These are phyloP conservation scores for Hypsibius dujardini DNA, from an alignment of 1,140 invertebrate genomes.

Conservation along the genomic window DNA sequence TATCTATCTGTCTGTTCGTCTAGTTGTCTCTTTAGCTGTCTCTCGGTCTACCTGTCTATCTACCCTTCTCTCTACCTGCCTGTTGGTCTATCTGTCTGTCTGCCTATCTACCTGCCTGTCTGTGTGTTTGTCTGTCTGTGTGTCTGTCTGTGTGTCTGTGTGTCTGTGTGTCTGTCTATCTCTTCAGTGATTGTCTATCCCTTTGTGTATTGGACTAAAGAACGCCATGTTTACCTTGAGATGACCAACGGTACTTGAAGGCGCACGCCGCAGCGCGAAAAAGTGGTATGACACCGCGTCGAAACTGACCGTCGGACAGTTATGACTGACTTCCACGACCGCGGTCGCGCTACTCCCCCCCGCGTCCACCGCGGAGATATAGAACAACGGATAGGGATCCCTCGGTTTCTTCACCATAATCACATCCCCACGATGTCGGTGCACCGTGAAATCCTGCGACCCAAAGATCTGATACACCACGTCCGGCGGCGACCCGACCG, in stretches of 20 bases:
- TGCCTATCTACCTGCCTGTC: background rate
- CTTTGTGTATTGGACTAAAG: too few relatives aligned
- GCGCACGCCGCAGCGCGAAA: background rate
- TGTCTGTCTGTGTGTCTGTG: too few relatives aligned
- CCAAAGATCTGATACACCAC: slow-evolving; percentile 4
- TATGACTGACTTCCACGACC: background rate
- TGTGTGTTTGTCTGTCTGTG: background rate
- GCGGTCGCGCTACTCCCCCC: background rate
- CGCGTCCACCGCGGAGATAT: background rate
- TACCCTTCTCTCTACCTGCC: too few relatives aligned
- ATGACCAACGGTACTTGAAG: background rate
- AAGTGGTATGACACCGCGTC: slow-evolving; percentile 13
- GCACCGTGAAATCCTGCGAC: background rate
- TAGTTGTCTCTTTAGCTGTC: too few relatives aligned
- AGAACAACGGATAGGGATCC: background rate
- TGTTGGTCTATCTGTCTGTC: too few relatives aligned
- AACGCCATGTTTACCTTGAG: background rate
- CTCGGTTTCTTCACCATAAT: background rate
- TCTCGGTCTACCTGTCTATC: too few relatives aligned
- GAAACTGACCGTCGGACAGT: slow-evolving; percentile 9
- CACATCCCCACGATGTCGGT: background rate
- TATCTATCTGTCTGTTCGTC: too few relatives aligned
- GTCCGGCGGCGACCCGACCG: background rate
- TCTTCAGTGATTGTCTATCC: too few relatives aligned
- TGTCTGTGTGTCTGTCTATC: background rate